Percentiles rank a stretch among this genome's conserved stretches.
Conservation (phyloP, 2,888 invertebrate species). For the Yponomeuta cagnagella region DNA sequence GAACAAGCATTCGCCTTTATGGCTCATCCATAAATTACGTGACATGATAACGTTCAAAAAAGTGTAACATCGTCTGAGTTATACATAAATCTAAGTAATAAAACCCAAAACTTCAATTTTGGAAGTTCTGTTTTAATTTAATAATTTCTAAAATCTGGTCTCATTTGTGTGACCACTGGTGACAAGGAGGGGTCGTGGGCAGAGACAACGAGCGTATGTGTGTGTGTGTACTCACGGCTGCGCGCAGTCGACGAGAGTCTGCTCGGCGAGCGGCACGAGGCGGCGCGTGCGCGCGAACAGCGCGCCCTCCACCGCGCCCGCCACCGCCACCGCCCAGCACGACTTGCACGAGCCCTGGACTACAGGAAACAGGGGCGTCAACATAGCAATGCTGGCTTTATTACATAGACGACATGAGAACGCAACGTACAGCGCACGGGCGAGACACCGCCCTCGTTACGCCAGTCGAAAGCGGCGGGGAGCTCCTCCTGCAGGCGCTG, state of each 20-base stretch:
- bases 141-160: too few relatives aligned
- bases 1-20: too few relatives aligned
- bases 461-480: conserved; percentile 56
- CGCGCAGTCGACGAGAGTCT: conserved; percentile 60
- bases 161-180: too few relatives aligned
- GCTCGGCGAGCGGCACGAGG: conserved; percentile 54
- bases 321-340: conserved; percentile 66
- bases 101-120: too few relatives aligned
- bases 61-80: too few relatives aligned
- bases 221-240: conserved; percentile 35
- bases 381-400: not conserved
- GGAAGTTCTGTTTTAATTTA: too few relatives aligned
- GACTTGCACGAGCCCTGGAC: conserved; percentile 51
- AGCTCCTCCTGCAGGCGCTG: conserved; percentile 32
- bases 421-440: conserved; percentile 47
- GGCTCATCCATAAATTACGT: too few relatives aligned
- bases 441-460: conserved; percentile 51
- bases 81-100: too few relatives aligned
- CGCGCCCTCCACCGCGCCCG: conserved; percentile 62
- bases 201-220: too few relatives aligned
- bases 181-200: not conserved
- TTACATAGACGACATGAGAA: too few relatives aligned
- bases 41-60: too few relatives aligned
- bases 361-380: conserved; percentile 23
- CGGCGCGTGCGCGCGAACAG: conserved; percentile 39